These are phyloP conservation scores for Pachydiplax longipennis DNA, from an alignment of 2,888 invertebrate species.

Conservation along the genomic window DNA sequence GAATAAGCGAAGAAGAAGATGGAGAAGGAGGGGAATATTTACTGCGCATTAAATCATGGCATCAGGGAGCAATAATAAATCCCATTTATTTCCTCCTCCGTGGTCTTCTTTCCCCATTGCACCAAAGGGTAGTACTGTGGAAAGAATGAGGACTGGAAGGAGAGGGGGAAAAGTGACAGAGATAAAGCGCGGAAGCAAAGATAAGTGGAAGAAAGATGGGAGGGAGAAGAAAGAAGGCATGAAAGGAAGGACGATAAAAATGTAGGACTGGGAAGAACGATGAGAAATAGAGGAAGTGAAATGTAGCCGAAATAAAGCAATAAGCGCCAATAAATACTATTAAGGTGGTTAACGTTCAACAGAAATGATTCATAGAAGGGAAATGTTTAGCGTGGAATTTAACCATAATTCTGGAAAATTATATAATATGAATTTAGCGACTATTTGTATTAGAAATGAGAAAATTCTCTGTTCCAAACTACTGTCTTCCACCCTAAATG, in stretches of 20 bases:
- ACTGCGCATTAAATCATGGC: slow-evolving; percentile 44
- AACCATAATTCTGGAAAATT: too few relatives aligned
- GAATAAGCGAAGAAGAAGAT: background rate
- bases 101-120: background rate
- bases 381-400: too few relatives aligned
- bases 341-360: too few relatives aligned
- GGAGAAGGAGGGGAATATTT: background rate
- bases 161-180: background rate
- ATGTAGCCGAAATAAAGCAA: too few relatives aligned
- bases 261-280: background rate
- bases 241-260: background rate
- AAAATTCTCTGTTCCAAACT: too few relatives aligned
- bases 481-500: too few relatives aligned
- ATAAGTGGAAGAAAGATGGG: background rate
- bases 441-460: too few relatives aligned
- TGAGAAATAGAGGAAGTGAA: background rate
- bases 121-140: background rate
- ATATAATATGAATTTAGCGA: too few relatives aligned
- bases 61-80: slow-evolving; percentile 42
- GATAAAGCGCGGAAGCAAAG: background rate
- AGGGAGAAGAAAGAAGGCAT: background rate
- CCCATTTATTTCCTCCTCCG: slow-evolving; percentile 18
- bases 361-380: too few relatives aligned
- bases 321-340: too few relatives aligned
- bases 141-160: background rate